Evolutionary conservation across 2,797 vertebrate genomes (phyloP), one percentile per base, ranked within the genome.

Genomic region (Acridotheres tristis): DNA sequence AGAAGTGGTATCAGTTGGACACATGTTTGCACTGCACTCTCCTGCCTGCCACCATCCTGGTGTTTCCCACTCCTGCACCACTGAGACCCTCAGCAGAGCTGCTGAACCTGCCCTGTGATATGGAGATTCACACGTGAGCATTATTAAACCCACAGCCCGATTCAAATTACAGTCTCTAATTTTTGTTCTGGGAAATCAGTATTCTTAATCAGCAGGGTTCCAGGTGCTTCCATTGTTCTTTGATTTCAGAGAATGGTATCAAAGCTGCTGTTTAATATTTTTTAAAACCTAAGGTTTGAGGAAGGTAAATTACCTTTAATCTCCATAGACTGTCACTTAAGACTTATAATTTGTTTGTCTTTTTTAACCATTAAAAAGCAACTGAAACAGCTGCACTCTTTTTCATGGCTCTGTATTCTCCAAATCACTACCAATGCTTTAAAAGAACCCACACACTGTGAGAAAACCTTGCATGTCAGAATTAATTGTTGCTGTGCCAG

Each of bases 241-340:
- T 54, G 66, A 91, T 94, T 96, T 94, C 80, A 93, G 51, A 72
- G 38, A 91, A n/a, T 71, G 29, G 45, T 40, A 87, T 50, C 68
- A 77, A 96, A 96, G 50, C 67, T 92, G 38, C 48, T 88, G 51
- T 91, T 89, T 91, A 65, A 59, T 84, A 69, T 57, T 87, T 69
- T 88, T 79, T 55, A 72, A 94, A 93, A 67, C 68, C 61, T 71
- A 80, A 42, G 20, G 81, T 85, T 96, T 84, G 90, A 94, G 54
- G 55, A 88, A 96, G 91, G 26, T 58, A 95, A 95, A 96, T 95
- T 90, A 89, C 75, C 81, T 96, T 96, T 95, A 89, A 97, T 96
- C 89, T 95, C 76, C 32, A 10, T 36, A 83, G 58, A 50, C 40
- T 95, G 68, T 93, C 90, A 77, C 17, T 58, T 88, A 79, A 95